Evolutionary conservation across 1,140 invertebrate species (phyloP).

Genomic region (Liolophura sinensis): DNA sequence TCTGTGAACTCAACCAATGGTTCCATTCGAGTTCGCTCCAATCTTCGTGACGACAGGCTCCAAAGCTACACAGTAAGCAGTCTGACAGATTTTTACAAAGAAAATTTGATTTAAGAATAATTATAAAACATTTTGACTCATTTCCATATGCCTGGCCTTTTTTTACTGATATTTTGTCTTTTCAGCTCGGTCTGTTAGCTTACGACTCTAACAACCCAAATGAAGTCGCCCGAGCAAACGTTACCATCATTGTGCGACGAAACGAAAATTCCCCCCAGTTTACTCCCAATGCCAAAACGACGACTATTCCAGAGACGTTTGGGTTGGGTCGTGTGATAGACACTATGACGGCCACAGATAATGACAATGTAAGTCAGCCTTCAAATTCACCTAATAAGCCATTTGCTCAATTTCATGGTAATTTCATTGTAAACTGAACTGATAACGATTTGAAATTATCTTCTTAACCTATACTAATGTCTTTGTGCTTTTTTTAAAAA

Average conservation of each 20-base stretch:
- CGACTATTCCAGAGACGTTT: constrained; percentile 40
- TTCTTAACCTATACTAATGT: no score
- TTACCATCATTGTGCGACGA: constrained; percentile 83
- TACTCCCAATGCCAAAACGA: constrained; percentile 17
- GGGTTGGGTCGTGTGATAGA: constrained; percentile 29
- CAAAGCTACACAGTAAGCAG: not conserved
- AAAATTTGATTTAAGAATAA: no score
- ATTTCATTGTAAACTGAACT: no score
- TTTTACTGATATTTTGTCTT: constrained; percentile 5
- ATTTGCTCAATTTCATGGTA: no score
- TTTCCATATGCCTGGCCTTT: not conserved
- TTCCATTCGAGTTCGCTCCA: not conserved
- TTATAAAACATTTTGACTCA: not conserved
- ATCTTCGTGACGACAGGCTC: not conserved
- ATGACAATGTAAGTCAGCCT: constrained; percentile 62
- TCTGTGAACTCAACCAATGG: not conserved
- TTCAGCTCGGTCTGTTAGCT: constrained; percentile 75
- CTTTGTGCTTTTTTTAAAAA: no score
- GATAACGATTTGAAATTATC: no score
- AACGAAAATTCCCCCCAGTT: constrained; percentile 65
- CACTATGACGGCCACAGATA: constrained; percentile 36
- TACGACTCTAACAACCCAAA: constrained; percentile 86
- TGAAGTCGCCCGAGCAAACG: constrained; percentile 76
- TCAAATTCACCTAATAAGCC: no score
- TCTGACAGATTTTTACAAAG: no score